Conservation (phyloP, 2,113 vertebrate genomes). For the Orycteropus afer region DNA sequence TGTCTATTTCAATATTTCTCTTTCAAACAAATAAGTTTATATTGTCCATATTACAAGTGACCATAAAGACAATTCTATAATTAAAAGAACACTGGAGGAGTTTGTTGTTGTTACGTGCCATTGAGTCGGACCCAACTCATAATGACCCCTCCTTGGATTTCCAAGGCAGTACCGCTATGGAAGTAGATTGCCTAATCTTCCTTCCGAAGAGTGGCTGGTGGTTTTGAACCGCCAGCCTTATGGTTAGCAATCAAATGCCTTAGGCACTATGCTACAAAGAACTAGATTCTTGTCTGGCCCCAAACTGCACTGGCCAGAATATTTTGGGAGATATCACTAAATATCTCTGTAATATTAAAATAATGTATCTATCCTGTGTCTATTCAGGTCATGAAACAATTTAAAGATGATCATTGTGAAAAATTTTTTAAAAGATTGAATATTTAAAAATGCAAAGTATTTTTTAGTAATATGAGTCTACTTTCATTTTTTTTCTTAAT, state of each 20-base stretch:
- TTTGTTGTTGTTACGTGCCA: too few relatives aligned
- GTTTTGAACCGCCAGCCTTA: too few relatives aligned
- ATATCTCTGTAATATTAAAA: background rate
- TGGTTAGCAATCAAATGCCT: too few relatives aligned
- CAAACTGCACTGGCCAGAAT: background rate
- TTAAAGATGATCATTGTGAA: background rate
- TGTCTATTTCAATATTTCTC: background rate
- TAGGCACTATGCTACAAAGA: too few relatives aligned
- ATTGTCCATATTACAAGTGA: background rate
- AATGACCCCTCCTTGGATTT: too few relatives aligned
- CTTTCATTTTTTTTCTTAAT: slow-evolving; percentile 38
- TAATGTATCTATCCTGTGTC: background rate
- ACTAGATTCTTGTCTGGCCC: background rate
- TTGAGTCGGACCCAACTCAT: too few relatives aligned
- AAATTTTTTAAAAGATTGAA: background rate
- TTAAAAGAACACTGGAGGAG: too few relatives aligned
- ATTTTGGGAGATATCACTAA: background rate
- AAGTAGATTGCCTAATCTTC: too few relatives aligned
- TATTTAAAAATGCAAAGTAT: background rate
- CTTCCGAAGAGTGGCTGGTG: too few relatives aligned
- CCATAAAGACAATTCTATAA: background rate
- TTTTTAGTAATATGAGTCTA: background rate
- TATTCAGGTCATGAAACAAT: background rate
- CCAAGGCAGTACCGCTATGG: too few relatives aligned
- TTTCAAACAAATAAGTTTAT: background rate